Conservation (phyloP, 2,113 vertebrate genomes). For the Erythrocercus mccallii region DNA sequence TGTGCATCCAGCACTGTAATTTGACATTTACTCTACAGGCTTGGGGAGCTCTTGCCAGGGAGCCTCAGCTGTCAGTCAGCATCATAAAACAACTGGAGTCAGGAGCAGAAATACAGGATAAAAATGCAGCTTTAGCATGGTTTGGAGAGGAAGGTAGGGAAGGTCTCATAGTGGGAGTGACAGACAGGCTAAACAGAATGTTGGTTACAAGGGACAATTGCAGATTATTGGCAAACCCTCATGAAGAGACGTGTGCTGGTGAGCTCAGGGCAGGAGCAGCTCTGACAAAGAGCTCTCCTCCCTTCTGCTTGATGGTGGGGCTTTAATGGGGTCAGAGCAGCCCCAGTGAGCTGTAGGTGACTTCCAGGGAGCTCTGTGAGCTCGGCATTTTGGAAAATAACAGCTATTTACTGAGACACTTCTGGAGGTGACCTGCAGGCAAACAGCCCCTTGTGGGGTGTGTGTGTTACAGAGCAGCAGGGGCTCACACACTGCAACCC, state of each 20-base stretch:
- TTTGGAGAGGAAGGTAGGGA: neutral
- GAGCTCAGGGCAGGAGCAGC: neutral
- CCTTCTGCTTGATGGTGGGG: rapidly evolving
- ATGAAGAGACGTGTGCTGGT: neutral
- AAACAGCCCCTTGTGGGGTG: neutral
- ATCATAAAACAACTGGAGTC: slow-evolving; percentile 13
- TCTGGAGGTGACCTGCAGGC: neutral
- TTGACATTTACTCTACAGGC: neutral
- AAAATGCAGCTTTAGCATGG: neutral
- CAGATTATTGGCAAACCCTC: neutral
- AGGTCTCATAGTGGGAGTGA: neutral
- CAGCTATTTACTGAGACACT: neutral
- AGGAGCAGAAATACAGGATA: neutral
- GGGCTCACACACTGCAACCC: neutral
- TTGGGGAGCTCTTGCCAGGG: neutral
- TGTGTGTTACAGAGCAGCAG: neutral
- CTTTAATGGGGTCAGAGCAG: neutral
- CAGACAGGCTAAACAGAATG: neutral
- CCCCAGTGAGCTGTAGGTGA: neutral
- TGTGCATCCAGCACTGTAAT: neutral
- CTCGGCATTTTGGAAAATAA: neutral
- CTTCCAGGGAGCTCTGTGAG: neutral
- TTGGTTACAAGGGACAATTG: neutral
- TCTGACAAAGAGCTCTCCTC: neutral
- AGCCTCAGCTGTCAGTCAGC: slow-evolving; percentile 48